Conservation (phyloP, 2,888 invertebrate species). For the Theretra japonica region DNA sequence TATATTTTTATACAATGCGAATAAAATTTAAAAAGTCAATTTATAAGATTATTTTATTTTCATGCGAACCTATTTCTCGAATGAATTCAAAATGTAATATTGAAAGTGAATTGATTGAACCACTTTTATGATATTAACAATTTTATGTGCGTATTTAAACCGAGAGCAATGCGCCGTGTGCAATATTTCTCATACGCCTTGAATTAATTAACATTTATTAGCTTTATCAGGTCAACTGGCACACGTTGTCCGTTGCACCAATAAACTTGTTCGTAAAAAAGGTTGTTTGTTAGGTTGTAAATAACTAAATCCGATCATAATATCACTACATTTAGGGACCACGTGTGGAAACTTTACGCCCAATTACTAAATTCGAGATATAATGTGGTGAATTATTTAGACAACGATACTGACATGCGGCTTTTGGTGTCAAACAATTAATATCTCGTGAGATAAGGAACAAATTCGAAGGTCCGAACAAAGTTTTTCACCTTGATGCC, state of each 20-base stretch:
- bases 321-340: constrained; percentile 23
- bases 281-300: neutral
- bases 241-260: constrained; percentile 12
- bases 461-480: constrained; percentile 5
- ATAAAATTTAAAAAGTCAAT: constrained; percentile 53
- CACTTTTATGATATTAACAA: constrained; percentile 14
- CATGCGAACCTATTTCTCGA: neutral
- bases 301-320: constrained; percentile 12
- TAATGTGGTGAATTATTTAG: constrained; percentile 28
- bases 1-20: constrained; percentile 71
- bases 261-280: constrained; percentile 20
- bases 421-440: neutral
- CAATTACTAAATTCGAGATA: constrained; percentile 19
- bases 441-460: neutral
- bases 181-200: constrained; percentile 24
- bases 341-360: constrained; percentile 5
- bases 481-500: neutral
- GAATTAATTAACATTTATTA: constrained; percentile 23
- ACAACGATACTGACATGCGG: neutral
- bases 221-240: constrained; percentile 15
- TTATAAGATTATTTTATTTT: constrained; percentile 14
- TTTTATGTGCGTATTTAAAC: constrained; percentile 13
- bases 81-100: constrained; percentile 10
- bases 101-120: constrained; percentile 3
- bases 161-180: constrained; percentile 13